These are phyloP conservation scores for Piscicola geometra DNA, from an alignment of 2,888 invertebrate genomes.

Conservation along the genomic window DNA sequence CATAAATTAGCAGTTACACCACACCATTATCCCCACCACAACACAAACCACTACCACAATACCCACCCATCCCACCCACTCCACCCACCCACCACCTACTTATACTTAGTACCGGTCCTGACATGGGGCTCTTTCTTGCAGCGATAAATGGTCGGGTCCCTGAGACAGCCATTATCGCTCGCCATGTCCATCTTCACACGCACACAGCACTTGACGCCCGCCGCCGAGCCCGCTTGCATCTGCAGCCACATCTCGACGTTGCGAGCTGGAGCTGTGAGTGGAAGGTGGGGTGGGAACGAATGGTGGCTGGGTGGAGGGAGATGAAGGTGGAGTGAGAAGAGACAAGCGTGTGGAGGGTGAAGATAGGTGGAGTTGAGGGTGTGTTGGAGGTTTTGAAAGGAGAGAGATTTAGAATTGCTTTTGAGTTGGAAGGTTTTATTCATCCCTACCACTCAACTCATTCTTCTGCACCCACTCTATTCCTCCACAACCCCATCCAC, in stretches of 20 bases:
- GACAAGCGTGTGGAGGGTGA: no score
- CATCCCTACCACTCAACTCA: no score
- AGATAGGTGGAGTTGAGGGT: no score
- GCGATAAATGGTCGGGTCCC: conserved; percentile 96
- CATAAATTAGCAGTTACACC: no score
- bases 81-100: conserved; percentile 61
- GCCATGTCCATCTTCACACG: conserved; percentile 96
- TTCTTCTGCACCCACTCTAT: no score
- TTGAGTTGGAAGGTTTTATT: no score
- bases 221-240: conserved; percentile 77
- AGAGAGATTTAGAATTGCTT: no score
- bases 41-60: not conserved
- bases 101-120: conserved; percentile 86
- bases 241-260: conserved; percentile 87
- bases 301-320: not conserved
- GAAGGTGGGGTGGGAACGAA: not conserved
- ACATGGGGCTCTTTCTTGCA: conserved; percentile 94
- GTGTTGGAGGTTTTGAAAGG: no score
- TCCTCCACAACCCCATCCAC: no score
- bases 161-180: conserved; percentile 88
- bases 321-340: not conserved
- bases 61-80: not conserved
- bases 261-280: conserved; percentile 65
- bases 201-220: conserved; percentile 84
- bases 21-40: not conserved